phyloP scores from a whole-genome alignment of 2,888 invertebrate genomes.

The Calameuta idolon region DNA sequence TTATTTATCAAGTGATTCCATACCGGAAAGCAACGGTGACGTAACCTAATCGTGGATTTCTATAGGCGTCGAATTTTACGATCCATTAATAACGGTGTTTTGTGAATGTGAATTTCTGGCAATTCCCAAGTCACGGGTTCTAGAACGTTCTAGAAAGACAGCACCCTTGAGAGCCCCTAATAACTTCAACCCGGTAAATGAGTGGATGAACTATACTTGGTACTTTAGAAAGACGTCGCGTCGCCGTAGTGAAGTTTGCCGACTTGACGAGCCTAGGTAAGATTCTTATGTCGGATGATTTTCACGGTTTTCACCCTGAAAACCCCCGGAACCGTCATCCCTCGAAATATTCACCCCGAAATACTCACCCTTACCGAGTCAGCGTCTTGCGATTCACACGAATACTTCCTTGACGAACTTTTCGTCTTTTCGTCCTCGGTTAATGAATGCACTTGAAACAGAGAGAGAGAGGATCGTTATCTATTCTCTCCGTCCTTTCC shows the following conservation, averaged over 20 bases:
- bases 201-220: slow-evolving; percentile 47
- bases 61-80: background rate
- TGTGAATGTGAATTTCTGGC: slow-evolving; percentile 1
- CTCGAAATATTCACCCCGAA: background rate
- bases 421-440: background rate
- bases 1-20: background rate
- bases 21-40: background rate
- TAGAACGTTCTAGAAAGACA: slow-evolving; percentile 37
- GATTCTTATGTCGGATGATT: slow-evolving; percentile 22
- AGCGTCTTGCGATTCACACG: background rate
- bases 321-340: background rate
- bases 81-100: slow-evolving; percentile 45
- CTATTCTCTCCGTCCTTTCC: background rate
- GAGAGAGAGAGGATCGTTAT: background rate
- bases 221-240: slow-evolving; percentile 23
- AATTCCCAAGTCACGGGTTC: background rate
- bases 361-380: background rate
- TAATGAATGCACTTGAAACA: background rate
- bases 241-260: slow-evolving; percentile 3
- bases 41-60: background rate
- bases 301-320: slow-evolving; percentile 6
- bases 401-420: background rate
- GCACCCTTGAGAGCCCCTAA: slow-evolving; percentile 29
- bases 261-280: slow-evolving; percentile 35
- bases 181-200: slow-evolving; percentile 45